Evolutionary conservation across 2,113 vertebrate species (phyloP), one percentile per base, ranked within the genome.

Genomic region (Macrotis lagotis): DNA sequence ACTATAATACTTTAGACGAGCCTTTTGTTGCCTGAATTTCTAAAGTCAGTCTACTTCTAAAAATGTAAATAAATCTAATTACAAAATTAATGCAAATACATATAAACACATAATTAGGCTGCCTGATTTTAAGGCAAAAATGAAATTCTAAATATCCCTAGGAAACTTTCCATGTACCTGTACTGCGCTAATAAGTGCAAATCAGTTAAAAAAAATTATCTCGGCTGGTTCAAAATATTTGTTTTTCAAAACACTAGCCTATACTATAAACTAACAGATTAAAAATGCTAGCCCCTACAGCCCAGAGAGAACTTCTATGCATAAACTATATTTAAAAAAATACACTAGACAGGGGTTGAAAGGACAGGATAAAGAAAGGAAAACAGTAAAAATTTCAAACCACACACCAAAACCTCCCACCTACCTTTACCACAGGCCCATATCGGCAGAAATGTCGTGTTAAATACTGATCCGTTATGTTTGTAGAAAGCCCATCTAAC

Each of bases 391-490:
- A 16, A 94, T 93, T 91, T 1, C 89, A 94, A 96, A 92, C 31
- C 91, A 95, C 25, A 96, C 0, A 0, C 83, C 74, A 53, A 91
- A 97, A 95, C 92, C 92, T 94, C 92, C 94, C 97, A 97, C 98
- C 96, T 99, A 99, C 99, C 99, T 99, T 99, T 93, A 99, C 98
- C 98, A 99, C 99, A 91, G 99, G 99, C 96, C 99, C 99, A 0
- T 99, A 99, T 89, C 99, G 99, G 98, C 99, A 99, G 98, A 99
- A 99, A 97, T 99, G 99, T 49, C 99, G 99, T 44, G 99, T 99
- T 96, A 99, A 99, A 98, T 99, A 99, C 98, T 99, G 99, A 96
- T 99, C 99, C 1, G 99, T 99, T 97, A 99, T 99, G 95, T 99
- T 99, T 89, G 99, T 99, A 37, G 99, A 99, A 94, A 99, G 99